Evolutionary conservation across 1,140 invertebrate species (phyloP), one percentile per base, ranked within the genome.

Genomic region (Kradibia gibbosae): DNA sequence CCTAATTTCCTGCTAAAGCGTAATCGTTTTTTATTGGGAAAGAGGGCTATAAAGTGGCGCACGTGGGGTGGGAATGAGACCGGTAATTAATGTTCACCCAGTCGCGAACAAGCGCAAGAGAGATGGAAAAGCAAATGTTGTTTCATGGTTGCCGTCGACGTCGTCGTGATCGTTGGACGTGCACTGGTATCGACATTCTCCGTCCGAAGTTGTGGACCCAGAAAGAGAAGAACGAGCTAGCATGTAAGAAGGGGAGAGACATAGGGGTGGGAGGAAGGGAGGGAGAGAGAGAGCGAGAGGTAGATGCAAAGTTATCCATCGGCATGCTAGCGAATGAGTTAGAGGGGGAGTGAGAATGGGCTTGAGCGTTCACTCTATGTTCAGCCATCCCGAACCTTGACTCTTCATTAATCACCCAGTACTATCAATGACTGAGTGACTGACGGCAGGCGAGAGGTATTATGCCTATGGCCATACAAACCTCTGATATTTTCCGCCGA

Each of bases 401-500:
- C 89, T 91, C 89, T 90, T 90, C 90, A 90, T 91, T 91, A 90
- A 90, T 91, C 90, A 91, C 73, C 65, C 88, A 79, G 83, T 85
- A 86, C 89, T 91, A 90, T 90, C 90, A 91, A 90, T 90, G 90
- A 90, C 89, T 88, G 88, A 90, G 87, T 90, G 88, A 90, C 88
- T 91, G 90, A 88, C 87, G 86, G 86, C 86, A 88, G 86, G 87
- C 86, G 86, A 89, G 89, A 90, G 87, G 88, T 89, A 89, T 89
- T 90, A 88, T 88, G 75, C 70, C 81, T 78, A 81, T 45, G 67
- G 75, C 78, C 57, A 57, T 80, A 75, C 60, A 57, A 20, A 67
- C 17, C 70, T 75, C 77, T 67, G 80, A 77, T 82, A 82, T 81
- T 85, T 87, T 84, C 85, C 86, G 85, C 84, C 85, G 83, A 85